Conservation (phyloP, 2,888 invertebrate species). For the Oscheius sp. region DNA sequence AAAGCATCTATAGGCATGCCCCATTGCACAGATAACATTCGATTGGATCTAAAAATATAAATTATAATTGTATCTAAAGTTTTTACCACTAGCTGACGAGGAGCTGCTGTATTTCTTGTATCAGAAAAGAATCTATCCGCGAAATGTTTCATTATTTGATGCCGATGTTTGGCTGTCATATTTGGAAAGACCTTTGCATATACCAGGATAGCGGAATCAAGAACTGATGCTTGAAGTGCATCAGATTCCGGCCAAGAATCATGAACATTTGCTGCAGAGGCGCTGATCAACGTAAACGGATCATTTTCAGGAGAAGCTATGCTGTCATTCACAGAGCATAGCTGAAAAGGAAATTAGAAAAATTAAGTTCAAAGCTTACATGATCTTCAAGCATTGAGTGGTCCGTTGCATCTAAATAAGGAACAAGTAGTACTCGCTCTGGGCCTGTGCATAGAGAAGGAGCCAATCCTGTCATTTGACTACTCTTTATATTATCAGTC, state of each 20-base stretch:
- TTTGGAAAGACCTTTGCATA: conserved; percentile 89
- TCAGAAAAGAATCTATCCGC: conserved; percentile 84
- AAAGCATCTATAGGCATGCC: conserved; percentile 81
- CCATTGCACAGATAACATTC: conserved; percentile 91
- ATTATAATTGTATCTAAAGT: background rate
- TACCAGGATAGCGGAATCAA: conserved; percentile 89
- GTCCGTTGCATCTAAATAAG: conserved; percentile 46
- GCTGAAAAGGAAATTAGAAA: conserved; percentile 74
- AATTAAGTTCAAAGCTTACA: background rate
- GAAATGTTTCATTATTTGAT: conserved; percentile 94
- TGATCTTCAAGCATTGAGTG: conserved; percentile 50
- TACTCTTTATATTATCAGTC: conserved; percentile 86
- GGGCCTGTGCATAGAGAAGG: conserved; percentile 80
- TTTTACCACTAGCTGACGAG: conserved; percentile 44
- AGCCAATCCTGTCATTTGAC: conserved; percentile 85
- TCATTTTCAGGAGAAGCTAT: conserved; percentile 97
- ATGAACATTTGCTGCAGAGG: conserved; percentile 37
- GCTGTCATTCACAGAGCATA: conserved; percentile 92
- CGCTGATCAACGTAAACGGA: conserved; percentile 80
- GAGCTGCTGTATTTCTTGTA: conserved; percentile 37
- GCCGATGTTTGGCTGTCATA: conserved; percentile 92
- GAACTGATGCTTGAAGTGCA: conserved; percentile 92
- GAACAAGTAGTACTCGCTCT: conserved; percentile 45
- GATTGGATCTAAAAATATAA: conserved; percentile 77
- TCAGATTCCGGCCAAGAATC: conserved; percentile 73